Percentiles rank a stretch among this genome's conserved stretches.
These are phyloP conservation scores for Pitta sordida DNA, from an alignment of 2,113 vertebrate species.

Conservation along the genomic window DNA sequence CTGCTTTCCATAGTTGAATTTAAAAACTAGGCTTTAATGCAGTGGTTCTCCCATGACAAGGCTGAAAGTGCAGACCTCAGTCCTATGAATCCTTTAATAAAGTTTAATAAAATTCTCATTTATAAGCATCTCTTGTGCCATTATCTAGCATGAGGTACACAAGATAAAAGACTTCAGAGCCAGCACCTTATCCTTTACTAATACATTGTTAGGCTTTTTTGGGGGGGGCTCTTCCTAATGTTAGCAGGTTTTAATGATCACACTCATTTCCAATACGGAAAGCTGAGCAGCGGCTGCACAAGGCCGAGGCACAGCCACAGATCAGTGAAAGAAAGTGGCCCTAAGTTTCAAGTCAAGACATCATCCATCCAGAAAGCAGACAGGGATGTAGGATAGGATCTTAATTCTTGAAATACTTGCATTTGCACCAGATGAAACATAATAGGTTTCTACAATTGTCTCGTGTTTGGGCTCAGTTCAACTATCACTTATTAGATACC, in stretches of 20 bases:
- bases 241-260: background rate
- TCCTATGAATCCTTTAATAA: background rate
- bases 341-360: background rate
- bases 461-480: background rate
- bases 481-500: background rate
- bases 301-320: background rate
- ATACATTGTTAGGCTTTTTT: background rate
- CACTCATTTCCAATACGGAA: rapidly evolving
- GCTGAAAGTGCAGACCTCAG: background rate
- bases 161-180: background rate
- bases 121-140: background rate
- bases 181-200: background rate
- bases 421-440: background rate
- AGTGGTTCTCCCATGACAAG: background rate
- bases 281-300: background rate
- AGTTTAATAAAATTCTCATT: background rate
- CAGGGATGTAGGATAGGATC: background rate
- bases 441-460: background rate
- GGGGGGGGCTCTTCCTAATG: background rate
- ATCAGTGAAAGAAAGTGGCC: background rate
- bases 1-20: background rate
- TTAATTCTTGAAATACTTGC: rapidly evolving
- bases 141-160: background rate
- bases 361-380: background rate
- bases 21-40: background rate